Conservation (phyloP, 2,888 invertebrate genomes). For the Hoplodrina ambigua region DNA sequence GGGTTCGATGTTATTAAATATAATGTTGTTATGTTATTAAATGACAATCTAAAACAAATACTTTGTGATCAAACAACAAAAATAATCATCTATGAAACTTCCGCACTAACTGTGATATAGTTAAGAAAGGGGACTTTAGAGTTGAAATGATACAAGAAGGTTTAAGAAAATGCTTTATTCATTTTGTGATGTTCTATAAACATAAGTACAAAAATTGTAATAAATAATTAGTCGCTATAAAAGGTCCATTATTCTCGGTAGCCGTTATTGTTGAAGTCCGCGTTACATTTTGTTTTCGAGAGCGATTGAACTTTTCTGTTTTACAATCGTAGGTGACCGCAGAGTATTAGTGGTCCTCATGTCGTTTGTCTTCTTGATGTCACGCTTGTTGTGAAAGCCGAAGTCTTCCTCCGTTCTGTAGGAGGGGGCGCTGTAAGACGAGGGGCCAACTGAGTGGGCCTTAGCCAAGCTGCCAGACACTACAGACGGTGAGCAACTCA, state of each 20-base stretch:
- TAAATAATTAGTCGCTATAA: constrained; percentile 40
- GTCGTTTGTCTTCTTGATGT: constrained; percentile 70
- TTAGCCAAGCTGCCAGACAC: constrained; percentile 81
- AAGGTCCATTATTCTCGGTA: constrained; percentile 27
- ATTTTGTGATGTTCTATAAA: constrained; percentile 63
- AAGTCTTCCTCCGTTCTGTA: constrained; percentile 80
- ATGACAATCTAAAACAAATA: too few relatives aligned
- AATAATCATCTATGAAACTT: neutral
- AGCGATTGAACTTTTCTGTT: constrained; percentile 58
- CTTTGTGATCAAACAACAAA: neutral
- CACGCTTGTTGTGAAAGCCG: constrained; percentile 79
- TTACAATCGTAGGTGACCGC: constrained; percentile 53
- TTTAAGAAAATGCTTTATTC: constrained; percentile 61
- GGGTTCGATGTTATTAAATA: neutral
- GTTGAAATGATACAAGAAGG: constrained; percentile 17
- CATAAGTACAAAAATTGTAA: constrained; percentile 57
- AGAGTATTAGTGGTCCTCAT: constrained; percentile 47
- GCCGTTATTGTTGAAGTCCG: neutral
- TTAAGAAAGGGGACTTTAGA: neutral
- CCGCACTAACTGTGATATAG: neutral
- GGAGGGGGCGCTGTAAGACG: constrained; percentile 70
- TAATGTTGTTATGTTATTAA: neutral
- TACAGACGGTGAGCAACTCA: constrained; percentile 85
- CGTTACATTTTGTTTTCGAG: constrained; percentile 55
- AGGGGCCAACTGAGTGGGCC: constrained; percentile 66